Evolutionary conservation across 2,888 invertebrate genomes (phyloP).

Genomic region (Athrips mouffetella): DNA sequence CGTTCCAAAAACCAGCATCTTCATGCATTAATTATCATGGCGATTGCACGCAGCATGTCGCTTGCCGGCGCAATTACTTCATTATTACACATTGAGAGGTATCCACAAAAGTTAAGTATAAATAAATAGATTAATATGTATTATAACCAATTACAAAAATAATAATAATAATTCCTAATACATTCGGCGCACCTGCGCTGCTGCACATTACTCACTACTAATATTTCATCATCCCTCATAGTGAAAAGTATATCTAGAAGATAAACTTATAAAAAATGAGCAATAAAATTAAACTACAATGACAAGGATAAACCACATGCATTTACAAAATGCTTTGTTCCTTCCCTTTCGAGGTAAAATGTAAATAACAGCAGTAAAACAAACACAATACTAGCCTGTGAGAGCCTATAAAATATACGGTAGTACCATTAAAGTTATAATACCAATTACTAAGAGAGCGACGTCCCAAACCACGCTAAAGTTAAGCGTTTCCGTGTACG

Average conservation of each 20-base stretch:
- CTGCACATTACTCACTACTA: no score
- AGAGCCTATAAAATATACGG: slow-evolving; percentile 1
- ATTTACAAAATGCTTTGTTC: no score
- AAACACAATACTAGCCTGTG: slow-evolving; percentile 1
- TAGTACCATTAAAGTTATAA: slow-evolving; percentile 8
- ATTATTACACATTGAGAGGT: no score
- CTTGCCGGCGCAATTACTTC: not conserved
- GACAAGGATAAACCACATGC: not conserved
- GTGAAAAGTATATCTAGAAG: no score
- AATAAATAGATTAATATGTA: no score
- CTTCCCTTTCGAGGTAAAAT: slow-evolving; percentile 21
- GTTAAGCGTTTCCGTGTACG: slow-evolving; percentile 12
- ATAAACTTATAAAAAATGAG: not conserved
- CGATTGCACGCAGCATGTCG: not conserved
- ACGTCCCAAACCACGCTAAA: slow-evolving; percentile 13
- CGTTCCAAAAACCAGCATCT: no score
- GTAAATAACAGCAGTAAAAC: slow-evolving; percentile 2
- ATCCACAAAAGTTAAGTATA: no score
- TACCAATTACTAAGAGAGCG: slow-evolving; percentile 13
- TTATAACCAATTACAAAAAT: no score
- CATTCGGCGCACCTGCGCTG: no score
- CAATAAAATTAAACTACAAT: not conserved
- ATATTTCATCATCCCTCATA: no score
- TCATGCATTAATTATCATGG: no score
- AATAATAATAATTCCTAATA: no score